Conservation (phyloP, 2,888 invertebrate species). For the Eupsilia transversa region DNA sequence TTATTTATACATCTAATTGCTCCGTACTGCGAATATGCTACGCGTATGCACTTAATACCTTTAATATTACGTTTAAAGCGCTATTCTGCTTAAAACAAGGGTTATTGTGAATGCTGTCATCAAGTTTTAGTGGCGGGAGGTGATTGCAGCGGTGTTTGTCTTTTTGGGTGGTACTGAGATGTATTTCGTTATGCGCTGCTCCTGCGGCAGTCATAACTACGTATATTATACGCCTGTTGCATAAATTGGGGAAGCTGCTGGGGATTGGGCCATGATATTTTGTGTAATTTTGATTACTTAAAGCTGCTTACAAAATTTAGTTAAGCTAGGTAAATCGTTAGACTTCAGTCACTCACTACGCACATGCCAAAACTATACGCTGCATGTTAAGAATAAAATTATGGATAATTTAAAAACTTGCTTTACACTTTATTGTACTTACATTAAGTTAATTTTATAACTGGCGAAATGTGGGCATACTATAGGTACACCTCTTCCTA, state of each 20-base stretch:
- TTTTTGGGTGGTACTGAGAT: constrained; percentile 43
- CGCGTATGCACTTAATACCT: constrained; percentile 88
- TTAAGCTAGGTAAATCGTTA: too few relatives aligned
- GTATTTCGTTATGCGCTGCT: not conserved
- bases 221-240: not conserved
- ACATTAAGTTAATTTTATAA: too few relatives aligned
- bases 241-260: not conserved
- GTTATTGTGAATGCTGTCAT: constrained; percentile 80
- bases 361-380: not conserved
- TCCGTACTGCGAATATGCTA: constrained; percentile 80
- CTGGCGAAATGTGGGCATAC: too few relatives aligned
- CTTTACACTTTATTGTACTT: too few relatives aligned
- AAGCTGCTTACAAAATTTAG: not conserved
- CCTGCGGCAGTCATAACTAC: not conserved
- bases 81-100: constrained; percentile 83
- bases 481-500: too few relatives aligned
- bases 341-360: too few relatives aligned
- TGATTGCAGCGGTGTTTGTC: constrained; percentile 76
- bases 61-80: constrained; percentile 85
- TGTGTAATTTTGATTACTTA: not conserved
- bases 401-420: too few relatives aligned
- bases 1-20: constrained; percentile 90
- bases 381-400: not conserved
- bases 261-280: too few relatives aligned
- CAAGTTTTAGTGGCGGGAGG: constrained; percentile 80